phyloP scores from a whole-genome alignment of 2,797 vertebrate species.

The Cryptoprocta ferox region DNA sequence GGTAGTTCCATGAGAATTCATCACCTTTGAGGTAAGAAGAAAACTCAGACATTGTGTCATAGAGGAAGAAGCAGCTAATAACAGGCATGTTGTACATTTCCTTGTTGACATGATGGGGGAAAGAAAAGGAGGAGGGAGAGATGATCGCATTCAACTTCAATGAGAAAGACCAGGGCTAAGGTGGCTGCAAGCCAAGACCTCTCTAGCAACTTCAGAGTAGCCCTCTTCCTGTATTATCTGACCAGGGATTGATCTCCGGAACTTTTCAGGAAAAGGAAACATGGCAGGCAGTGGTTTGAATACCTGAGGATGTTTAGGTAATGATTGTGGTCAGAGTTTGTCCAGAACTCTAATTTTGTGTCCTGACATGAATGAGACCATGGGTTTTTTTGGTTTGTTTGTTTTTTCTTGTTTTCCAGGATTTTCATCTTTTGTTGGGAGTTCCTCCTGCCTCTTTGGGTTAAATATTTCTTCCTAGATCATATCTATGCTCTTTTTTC shows the following conservation, averaged over 20 bases:
- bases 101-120: background rate
- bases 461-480: background rate
- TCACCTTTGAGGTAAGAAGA: constrained; percentile 5
- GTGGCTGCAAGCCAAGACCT: background rate
- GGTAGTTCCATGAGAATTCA: background rate
- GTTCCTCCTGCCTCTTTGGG: constrained; percentile 6
- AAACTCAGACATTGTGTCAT: background rate
- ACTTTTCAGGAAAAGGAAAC: constrained; percentile 14
- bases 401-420: background rate
- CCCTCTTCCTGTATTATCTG: constrained; percentile 30
- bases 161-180: background rate
- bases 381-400: background rate
- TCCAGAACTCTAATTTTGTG: constrained; percentile 35
- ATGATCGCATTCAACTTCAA: background rate
- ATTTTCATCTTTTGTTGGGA: constrained; percentile 23
- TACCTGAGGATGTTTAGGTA: constrained; percentile 7
- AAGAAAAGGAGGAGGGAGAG: background rate
- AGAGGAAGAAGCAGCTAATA: background rate
- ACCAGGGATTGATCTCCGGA: background rate
- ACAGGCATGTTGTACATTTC: background rate
- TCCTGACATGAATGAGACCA: background rate
- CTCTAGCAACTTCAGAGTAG: background rate
- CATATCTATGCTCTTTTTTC: constrained; percentile 7
- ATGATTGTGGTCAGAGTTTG: background rate
- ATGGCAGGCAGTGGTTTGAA: background rate